Evolutionary conservation across 2,113 vertebrate genomes (phyloP).

Genomic region (Ceyx melanurus): DNA sequence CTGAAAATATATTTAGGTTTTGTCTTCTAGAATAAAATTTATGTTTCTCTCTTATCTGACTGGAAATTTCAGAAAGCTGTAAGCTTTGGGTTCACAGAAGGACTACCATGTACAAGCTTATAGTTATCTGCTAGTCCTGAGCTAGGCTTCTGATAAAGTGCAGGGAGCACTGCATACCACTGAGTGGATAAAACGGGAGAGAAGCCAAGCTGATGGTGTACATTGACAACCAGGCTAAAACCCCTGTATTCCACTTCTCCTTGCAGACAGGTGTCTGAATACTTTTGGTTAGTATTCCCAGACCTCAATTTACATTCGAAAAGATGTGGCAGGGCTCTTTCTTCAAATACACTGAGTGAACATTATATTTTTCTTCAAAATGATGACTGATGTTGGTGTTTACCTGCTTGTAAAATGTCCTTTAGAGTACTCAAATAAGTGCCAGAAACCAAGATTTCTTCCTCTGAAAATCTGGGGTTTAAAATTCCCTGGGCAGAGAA

Average conservation of each 20-base stretch:
- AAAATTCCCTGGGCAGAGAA: background rate
- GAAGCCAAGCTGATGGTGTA: background rate
- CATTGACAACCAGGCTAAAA: rapidly evolving
- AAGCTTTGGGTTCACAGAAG: background rate
- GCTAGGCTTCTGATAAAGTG: background rate
- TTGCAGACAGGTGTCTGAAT: background rate
- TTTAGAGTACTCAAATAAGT: background rate
- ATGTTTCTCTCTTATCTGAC: background rate
- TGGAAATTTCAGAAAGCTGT: background rate
- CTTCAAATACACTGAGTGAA: background rate
- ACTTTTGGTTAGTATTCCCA: background rate
- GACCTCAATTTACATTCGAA: slow-evolving; percentile 13
- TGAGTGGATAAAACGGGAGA: background rate
- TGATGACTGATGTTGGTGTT: background rate
- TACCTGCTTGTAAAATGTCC: background rate
- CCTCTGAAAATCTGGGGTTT: background rate
- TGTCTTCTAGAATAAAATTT: background rate
- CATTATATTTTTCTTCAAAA: background rate
- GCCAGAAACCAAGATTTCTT: background rate
- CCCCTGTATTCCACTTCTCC: background rate
- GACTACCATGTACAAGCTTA: background rate
- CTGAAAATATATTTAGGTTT: background rate
- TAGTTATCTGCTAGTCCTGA: background rate
- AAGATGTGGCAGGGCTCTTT: background rate
- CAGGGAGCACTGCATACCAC: background rate